phyloP scores from a whole-genome alignment of 2,888 invertebrate species.

The Erebia ligea region DNA sequence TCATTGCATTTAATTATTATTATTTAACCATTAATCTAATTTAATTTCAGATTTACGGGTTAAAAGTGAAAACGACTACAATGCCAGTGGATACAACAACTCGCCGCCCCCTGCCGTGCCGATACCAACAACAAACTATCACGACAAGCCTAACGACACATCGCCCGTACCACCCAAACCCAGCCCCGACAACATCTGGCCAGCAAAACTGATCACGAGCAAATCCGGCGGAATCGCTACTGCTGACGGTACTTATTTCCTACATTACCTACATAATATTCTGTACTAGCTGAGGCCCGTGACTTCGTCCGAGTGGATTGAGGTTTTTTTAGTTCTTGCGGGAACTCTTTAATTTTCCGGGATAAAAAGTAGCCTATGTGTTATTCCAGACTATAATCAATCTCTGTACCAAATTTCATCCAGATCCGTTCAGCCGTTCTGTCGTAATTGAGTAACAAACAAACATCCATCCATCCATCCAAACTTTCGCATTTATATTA shows the following conservation, averaged over 20 bases:
- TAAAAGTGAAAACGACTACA: constrained; percentile 85
- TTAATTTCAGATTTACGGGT: constrained; percentile 88
- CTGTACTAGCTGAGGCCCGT: too few species aligned
- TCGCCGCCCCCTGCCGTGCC: constrained; percentile 84
- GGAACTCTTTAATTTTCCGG: too few species aligned
- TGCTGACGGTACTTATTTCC: constrained; percentile 86
- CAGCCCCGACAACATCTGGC: constrained; percentile 85
- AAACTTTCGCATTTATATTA: too few species aligned
- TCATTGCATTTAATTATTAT: too few species aligned
- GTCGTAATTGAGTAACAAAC: too few species aligned
- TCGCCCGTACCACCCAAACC: constrained; percentile 83
- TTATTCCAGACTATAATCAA: too few species aligned
- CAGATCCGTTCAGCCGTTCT: too few species aligned
- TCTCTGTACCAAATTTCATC: too few species aligned
- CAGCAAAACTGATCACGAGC: constrained; percentile 85
- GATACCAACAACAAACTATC: constrained; percentile 71
- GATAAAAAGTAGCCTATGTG: too few species aligned
- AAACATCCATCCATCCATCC: too few species aligned
- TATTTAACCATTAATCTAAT: not conserved
- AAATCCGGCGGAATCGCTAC: constrained; percentile 93
- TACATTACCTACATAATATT: not conserved
- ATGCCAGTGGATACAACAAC: constrained; percentile 81
- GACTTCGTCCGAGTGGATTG: too few species aligned
- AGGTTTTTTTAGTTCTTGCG: too few species aligned
- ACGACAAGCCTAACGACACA: constrained; percentile 73